Evolutionary conservation across 1,140 invertebrate genomes (phyloP).

Genomic region (Caenorhabditis remanei): DNA sequence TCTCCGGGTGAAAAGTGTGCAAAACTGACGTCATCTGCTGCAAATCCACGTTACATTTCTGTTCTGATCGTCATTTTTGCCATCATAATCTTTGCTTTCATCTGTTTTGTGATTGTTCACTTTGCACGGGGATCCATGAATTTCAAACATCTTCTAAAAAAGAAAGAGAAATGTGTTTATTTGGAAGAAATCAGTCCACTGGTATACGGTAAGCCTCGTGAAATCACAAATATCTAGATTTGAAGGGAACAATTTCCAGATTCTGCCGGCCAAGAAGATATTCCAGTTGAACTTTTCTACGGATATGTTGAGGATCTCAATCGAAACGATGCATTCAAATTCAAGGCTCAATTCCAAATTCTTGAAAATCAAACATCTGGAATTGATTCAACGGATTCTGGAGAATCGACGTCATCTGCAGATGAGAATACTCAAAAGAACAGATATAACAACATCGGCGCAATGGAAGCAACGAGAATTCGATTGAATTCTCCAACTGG

Average conservation of each 20-base stretch:
- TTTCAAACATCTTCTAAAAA: constrained; percentile 71
- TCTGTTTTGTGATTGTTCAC: constrained; percentile 57
- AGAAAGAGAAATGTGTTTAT: constrained; percentile 68
- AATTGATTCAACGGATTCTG: constrained; percentile 53
- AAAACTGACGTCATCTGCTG: constrained; percentile 31
- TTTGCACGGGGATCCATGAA: constrained; percentile 63
- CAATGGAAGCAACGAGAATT: constrained; percentile 72
- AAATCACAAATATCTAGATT: background rate
- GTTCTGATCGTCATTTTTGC: constrained; percentile 27
- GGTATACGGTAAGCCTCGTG: constrained; percentile 71
- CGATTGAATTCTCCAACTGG: constrained; percentile 64
- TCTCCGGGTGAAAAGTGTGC: constrained; percentile 57
- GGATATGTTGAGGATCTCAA: constrained; percentile 72
- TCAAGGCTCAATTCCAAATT: constrained; percentile 70
- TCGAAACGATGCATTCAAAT: constrained; percentile 74
- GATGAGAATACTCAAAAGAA: constrained; percentile 56
- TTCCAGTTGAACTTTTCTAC: constrained; percentile 70
- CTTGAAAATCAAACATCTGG: constrained; percentile 6
- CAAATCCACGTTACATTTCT: constrained; percentile 15
- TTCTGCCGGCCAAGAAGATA: constrained; percentile 59
- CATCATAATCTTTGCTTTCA: constrained; percentile 47
- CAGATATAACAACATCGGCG: constrained; percentile 73
- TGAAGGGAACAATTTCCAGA: constrained; percentile 16
- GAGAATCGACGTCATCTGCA: constrained; percentile 57
- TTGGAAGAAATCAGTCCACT: constrained; percentile 69